phyloP scores from a whole-genome alignment of 2,888 invertebrate species.

The Amphipoea oculea region DNA sequence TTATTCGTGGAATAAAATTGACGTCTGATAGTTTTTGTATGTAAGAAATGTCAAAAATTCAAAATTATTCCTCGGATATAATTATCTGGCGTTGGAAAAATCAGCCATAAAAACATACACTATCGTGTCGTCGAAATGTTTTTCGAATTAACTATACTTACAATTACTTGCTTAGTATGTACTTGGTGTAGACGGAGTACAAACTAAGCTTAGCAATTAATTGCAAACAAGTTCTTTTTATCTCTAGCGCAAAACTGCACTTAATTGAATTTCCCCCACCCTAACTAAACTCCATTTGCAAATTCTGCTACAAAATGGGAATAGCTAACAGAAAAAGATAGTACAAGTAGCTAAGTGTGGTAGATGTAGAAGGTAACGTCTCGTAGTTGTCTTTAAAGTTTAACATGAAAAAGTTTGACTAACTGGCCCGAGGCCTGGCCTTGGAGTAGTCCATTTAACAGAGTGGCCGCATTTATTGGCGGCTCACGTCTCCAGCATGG shows the following conservation, averaged over 20 bases:
- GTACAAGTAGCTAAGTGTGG: constrained; percentile 16
- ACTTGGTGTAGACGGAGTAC: not conserved
- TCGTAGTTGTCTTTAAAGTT: constrained; percentile 76
- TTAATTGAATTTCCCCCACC: constrained; percentile 32
- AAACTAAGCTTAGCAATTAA: constrained; percentile 10
- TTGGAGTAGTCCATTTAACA: constrained; percentile 78
- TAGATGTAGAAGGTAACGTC: constrained; percentile 27
- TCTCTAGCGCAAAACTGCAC: constrained; percentile 22
- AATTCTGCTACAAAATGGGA: constrained; percentile 51
- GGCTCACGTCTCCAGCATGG: constrained; percentile 74
- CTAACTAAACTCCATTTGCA: constrained; percentile 35
- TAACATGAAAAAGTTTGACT: constrained; percentile 82
- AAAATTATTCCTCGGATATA: too few species aligned
- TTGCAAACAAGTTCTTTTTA: constrained; percentile 14
- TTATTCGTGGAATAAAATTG: too few species aligned
- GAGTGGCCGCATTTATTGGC: constrained; percentile 84
- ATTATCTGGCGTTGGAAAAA: too few species aligned
- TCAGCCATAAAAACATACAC: not conserved
- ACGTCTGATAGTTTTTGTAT: too few species aligned
- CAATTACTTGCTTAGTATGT: too few species aligned
- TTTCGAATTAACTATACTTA: not conserved
- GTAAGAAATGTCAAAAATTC: too few species aligned
- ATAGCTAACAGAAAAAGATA: constrained; percentile 33
- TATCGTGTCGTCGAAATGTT: not conserved
- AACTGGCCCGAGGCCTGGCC: constrained; percentile 79